Evolutionary conservation across 2,113 vertebrate genomes (phyloP).

Genomic region (Orientallactaga bullata): DNA sequence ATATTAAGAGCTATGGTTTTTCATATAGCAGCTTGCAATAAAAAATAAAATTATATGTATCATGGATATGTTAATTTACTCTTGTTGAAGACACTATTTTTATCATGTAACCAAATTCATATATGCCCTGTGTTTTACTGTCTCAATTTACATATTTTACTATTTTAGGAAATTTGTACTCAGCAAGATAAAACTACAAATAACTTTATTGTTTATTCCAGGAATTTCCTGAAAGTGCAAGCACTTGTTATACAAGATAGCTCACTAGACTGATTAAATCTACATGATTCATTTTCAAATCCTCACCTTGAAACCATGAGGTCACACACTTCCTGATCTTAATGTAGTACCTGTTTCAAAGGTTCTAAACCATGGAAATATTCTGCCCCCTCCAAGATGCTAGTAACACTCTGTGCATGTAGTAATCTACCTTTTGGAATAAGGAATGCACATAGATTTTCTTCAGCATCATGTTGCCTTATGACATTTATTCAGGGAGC

Average conservation of each 20-base stretch:
- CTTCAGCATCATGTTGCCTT: not conserved
- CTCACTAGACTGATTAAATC: not conserved
- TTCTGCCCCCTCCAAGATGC: not conserved
- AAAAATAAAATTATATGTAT: not conserved
- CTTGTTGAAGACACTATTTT: not conserved
- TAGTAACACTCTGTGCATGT: not conserved
- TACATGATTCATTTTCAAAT: not conserved
- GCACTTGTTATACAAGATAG: not conserved
- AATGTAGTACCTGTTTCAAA: not conserved
- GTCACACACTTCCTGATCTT: not conserved
- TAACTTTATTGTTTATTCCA: not conserved
- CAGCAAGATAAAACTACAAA: not conserved
- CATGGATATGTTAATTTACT: not conserved
- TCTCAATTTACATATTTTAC: not conserved
- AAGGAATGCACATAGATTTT: not conserved
- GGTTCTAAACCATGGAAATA: not conserved
- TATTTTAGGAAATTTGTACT: conserved; percentile 22
- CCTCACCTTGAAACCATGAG: not conserved
- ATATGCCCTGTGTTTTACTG: not conserved
- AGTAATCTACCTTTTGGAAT: not conserved
- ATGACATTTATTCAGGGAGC: not conserved
- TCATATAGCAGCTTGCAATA: not conserved
- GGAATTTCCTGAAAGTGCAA: not conserved
- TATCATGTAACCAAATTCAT: not conserved
- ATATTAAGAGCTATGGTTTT: conserved; percentile 38